Evolutionary conservation across 2,888 invertebrate genomes (phyloP), one percentile per base, ranked within the genome.

Genomic region (Cheilosia impressa): DNA sequence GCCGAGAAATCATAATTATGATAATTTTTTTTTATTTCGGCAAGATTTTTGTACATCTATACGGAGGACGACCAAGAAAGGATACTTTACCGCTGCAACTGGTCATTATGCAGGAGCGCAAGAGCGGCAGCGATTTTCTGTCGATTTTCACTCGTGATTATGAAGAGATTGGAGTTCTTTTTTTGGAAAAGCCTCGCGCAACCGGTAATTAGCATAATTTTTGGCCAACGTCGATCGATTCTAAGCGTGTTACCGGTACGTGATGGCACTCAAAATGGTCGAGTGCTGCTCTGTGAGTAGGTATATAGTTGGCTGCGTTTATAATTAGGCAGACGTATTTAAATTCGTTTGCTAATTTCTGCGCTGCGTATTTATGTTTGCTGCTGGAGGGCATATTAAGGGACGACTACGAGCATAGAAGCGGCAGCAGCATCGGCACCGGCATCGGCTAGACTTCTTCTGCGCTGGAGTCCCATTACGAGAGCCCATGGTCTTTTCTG

Each of bases 181-280:
- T 87, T 77, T 87, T 72, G 75, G 80, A 83, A 87, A 82, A 87
- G 50, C 53, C 62, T 58, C 19, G 65, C 60, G 65, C 60, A 87
- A 81, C 87, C 81, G 65, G 68, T 87, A 87, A 87, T 87, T 87
- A 87, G 69, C 87, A 87, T 87, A 87, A 87, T 87, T 87, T 87
- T 84, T 71, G 87, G 83, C 60, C 60, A 72, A 43, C 69, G 63
- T 71, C 65, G 68, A 79, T 75, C 83, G 75, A 53, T 73, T 82
- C 87, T 82, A 78, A 82, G 72, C 77, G 76, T 77, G 65, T 68
- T 63, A 47, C 52, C 58, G 65, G 43, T 66, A 87, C 82, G 82
- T 87, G 82, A 78, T 82, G 69, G 68, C 87, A 63, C 69, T 73
- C 60, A 58, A 58, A 66, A 60, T 63, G 50, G 50, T 60, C 27